Conservation (phyloP, 1,140 invertebrate species). For the Zeugodacus cucurbitae region DNA sequence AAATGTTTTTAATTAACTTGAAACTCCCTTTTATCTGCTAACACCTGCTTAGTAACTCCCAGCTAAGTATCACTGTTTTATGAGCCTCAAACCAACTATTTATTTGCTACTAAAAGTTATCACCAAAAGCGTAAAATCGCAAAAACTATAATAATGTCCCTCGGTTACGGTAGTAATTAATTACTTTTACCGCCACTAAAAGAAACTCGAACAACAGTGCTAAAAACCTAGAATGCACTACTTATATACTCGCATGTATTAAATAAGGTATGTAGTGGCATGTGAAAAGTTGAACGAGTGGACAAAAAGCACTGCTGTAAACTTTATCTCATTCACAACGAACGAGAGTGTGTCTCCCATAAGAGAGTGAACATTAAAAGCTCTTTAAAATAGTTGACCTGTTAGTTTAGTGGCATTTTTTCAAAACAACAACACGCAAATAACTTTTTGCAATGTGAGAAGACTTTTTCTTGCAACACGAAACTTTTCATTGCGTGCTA, state of each 20-base stretch:
- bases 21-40: no score
- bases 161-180: constrained; percentile 25
- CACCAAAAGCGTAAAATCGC: background rate
- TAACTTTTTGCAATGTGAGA: background rate
- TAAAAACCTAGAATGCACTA: background rate
- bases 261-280: background rate
- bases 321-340: background rate
- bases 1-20: no score
- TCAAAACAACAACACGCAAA: background rate
- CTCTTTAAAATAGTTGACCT: constrained; percentile 22
- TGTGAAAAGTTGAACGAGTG: constrained; percentile 14
- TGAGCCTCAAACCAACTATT: no score
- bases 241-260: background rate
- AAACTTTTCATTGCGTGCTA: constrained; percentile 25
- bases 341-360: background rate
- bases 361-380: constrained; percentile 25
- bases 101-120: background rate
- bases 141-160: background rate
- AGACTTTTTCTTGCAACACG: background rate
- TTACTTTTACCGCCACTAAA: constrained; percentile 32
- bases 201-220: constrained; percentile 1
- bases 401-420: constrained; percentile 3
- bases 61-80: no score
- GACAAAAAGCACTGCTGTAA: background rate
- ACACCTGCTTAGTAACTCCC: no score